A percentile compares a stretch with the other conserved stretches of the same genome.
phyloP scores from a whole-genome alignment of 2,888 invertebrate genomes.

The Thera britannica region DNA sequence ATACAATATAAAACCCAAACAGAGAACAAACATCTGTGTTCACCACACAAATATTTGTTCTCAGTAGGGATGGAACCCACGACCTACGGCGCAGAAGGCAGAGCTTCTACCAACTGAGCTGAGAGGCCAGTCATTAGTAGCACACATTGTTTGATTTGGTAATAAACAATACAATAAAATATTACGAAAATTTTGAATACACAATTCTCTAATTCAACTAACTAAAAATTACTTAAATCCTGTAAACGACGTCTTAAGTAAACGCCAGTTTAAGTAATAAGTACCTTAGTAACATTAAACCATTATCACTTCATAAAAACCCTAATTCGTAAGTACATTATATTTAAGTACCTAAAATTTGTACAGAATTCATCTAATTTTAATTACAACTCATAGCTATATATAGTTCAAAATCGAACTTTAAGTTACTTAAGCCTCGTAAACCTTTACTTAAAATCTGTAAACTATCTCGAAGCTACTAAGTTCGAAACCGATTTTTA shows the following conservation, averaged over 20 bases:
- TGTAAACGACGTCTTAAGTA: conserved; percentile 1
- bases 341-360: not conserved
- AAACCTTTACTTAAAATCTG: conserved; percentile 11
- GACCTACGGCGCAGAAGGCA: too few species aligned
- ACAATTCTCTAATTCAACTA: not conserved
- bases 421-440: not conserved
- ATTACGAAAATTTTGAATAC: too few species aligned
- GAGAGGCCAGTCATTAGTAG: too few species aligned
- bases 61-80: too few species aligned
- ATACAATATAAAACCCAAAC: too few species aligned
- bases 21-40: too few species aligned
- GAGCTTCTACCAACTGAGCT: too few species aligned
- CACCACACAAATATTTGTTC: too few species aligned
- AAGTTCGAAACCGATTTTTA: not conserved
- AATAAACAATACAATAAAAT: too few species aligned
- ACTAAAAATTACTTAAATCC: conserved; percentile 3
- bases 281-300: not conserved
- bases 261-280: not conserved
- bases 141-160: too few species aligned
- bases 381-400: not conserved
- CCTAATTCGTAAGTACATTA: not conserved
- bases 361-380: not conserved
- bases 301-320: not conserved
- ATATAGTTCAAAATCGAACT: not conserved
- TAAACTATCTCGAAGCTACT: too few species aligned